Base-by-base conservation (phyloP, 1,140 invertebrate genomes). In the Harpegnathos saltator region DNA sequence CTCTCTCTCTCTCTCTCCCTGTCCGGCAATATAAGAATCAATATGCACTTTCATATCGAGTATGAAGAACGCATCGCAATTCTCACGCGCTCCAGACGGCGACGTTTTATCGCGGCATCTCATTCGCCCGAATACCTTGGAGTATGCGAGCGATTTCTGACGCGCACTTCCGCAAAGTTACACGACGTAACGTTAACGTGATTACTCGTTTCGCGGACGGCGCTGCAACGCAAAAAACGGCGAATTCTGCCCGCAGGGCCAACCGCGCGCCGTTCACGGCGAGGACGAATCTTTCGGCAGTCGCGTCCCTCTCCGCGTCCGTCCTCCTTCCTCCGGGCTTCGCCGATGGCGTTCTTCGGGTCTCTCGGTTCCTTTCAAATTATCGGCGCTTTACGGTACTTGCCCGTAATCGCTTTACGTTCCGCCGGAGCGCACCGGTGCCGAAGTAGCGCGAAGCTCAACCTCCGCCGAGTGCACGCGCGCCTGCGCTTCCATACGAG, bases 201-300 rank as follows among this genome's bases (percentile, higher is more conserved):
- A 11, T 68, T 68, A 68, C 22, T 38, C 29, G 48, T 22, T 56
- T 78, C 58, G 38, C 56, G 66, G 54, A 77, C 66, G 62, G 74
- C 52, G 48, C 56, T 50, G 26, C 52, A 66, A 68, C 19, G 74
- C 74, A 78, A 77, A 52, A 50, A 78, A 29, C 56, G 22, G 50
- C 48, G 22, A 22, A 24, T 50, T 56, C 38, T 65, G 29, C 19
- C 74, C 50, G 33, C 61, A 59, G 44, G 66, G 38, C 3, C 54
- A 78, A n/a, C n/a, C 78, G 33, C 7, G 5, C 72, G 66, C 44
- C 80, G 74, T 71, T 29, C 69, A 85, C 66, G 54, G 19, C n/a
- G 12, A 22, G 26, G 26, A 82, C 78, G 80, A 44, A 78, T 83
- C 80, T 87, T 83, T 83, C 71, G 84, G 59, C 71, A 85, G 85